These are phyloP conservation scores for Amitus sp. DNA, from an alignment of 2,888 invertebrate genomes.

Conservation along the genomic window DNA sequence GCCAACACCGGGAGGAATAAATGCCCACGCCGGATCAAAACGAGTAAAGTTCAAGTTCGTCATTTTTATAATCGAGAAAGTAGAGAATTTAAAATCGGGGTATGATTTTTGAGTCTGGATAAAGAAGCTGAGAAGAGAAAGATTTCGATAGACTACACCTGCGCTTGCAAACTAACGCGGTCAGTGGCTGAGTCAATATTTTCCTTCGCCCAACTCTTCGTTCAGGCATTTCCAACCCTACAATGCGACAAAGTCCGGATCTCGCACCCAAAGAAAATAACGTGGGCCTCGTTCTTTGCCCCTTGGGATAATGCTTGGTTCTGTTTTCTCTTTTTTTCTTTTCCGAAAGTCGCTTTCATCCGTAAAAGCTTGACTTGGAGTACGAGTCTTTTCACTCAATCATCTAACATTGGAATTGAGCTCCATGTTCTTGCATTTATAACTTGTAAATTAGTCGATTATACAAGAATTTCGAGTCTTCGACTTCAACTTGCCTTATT, in stretches of 20 bases:
- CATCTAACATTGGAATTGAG: conserved; percentile 13
- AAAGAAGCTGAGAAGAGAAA: conserved; percentile 24
- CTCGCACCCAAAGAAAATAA: conserved; percentile 36
- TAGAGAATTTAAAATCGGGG: too few relatives aligned
- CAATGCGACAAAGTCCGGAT: conserved; percentile 52
- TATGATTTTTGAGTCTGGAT: too few relatives aligned
- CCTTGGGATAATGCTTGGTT: conserved; percentile 9
- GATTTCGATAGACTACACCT: not conserved
- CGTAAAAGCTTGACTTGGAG: not conserved
- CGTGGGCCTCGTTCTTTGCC: not conserved
- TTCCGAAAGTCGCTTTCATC: not conserved
- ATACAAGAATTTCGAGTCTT: not conserved
- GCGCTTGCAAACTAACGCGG: too few relatives aligned
- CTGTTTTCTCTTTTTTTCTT: conserved; percentile 14
- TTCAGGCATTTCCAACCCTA: conserved; percentile 30
- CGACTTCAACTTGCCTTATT: conserved; percentile 20
- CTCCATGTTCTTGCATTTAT: conserved; percentile 7
- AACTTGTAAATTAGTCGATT: conserved; percentile 2
- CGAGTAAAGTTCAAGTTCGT: too few relatives aligned
- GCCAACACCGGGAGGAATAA: too few relatives aligned
- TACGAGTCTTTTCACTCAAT: conserved; percentile 2
- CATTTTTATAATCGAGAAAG: too few relatives aligned
- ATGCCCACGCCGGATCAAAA: too few relatives aligned
- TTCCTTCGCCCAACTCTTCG: conserved; percentile 45
- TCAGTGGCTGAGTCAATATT: conserved; percentile 54